Percentiles rank a stretch among this genome's conserved stretches.
Evolutionary conservation across 1,140 invertebrate species (phyloP).

Genomic region (Formica selysi): DNA sequence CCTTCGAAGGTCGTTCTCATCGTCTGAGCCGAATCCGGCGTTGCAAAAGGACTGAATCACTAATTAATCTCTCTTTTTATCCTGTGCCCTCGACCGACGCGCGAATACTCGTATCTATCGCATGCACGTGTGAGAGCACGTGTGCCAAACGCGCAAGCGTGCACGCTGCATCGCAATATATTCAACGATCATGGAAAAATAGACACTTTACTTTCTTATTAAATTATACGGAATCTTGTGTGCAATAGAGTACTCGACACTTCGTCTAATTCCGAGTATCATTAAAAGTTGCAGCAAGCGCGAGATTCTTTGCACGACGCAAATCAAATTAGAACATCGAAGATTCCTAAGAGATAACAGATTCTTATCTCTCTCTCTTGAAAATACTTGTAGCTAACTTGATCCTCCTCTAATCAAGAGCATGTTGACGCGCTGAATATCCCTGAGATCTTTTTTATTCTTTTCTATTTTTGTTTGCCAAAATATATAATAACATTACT

Average conservation of each 20-base stretch:
- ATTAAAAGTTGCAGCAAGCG: constrained; percentile 18
- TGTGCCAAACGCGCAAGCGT: not conserved
- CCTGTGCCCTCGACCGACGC: not conserved
- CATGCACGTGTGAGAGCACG: constrained; percentile 32
- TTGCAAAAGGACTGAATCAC: constrained; percentile 24
- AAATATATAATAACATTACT: not conserved
- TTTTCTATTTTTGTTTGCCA: not conserved
- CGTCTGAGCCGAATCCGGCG: constrained; percentile 45
- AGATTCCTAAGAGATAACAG: not conserved
- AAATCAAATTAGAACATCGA: constrained; percentile 2
- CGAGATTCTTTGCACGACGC: not conserved
- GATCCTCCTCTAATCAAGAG: too few species aligned
- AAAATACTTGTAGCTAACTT: too few species aligned
- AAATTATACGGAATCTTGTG: constrained; percentile 15
- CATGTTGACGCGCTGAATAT: not conserved
- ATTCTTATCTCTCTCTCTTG: constrained; percentile 3
- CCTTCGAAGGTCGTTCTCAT: constrained; percentile 51
- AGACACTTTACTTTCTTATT: not conserved
- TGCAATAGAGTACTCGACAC: not conserved
- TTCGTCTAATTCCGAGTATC: constrained; percentile 18
- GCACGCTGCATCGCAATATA: not conserved
- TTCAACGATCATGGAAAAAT: not conserved
- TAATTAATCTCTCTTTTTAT: constrained; percentile 56
- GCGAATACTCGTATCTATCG: constrained; percentile 4
- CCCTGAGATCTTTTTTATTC: not conserved